Conservation (phyloP, 92 coral and sea anemone genomes). For the Palythoa grandis region DNA sequence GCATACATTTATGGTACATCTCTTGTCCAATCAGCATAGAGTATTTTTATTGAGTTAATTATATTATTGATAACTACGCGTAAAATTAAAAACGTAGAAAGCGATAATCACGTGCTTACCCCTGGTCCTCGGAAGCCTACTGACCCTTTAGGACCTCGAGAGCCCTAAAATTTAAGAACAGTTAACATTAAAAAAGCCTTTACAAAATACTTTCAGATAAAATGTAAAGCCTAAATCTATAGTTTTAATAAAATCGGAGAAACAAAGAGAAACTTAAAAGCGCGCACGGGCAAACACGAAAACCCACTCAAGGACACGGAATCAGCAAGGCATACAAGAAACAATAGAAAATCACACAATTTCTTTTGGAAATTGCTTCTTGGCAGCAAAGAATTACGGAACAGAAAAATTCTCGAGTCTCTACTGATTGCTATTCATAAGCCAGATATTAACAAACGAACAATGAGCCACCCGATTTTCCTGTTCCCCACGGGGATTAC, state of each 20-base stretch:
- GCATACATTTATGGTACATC: too few relatives aligned
- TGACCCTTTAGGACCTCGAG: slow-evolving; percentile 32
- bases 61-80: too few relatives aligned
- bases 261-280: not conserved
- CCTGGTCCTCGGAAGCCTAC: slow-evolving; percentile 30
- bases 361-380: not conserved
- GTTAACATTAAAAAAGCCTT: not conserved
- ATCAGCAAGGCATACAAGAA: not conserved
- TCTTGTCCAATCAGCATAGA: too few relatives aligned
- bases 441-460: not conserved
- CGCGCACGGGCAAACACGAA: not conserved
- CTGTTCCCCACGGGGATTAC: not conserved
- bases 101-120: not conserved
- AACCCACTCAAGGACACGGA: not conserved
- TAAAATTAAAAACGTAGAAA: not conserved
- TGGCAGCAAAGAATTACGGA: not conserved
- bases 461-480: not conserved
- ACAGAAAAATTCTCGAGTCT: not conserved
- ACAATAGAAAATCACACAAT: not conserved
- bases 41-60: too few relatives aligned
- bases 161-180: slow-evolving; percentile 9
- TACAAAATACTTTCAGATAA: too few relatives aligned
- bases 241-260: not conserved
- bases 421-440: not conserved
- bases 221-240: not conserved